These are phyloP conservation scores for Dromiciops gliroides DNA, from an alignment of 2,113 vertebrate genomes.

Conservation along the genomic window DNA sequence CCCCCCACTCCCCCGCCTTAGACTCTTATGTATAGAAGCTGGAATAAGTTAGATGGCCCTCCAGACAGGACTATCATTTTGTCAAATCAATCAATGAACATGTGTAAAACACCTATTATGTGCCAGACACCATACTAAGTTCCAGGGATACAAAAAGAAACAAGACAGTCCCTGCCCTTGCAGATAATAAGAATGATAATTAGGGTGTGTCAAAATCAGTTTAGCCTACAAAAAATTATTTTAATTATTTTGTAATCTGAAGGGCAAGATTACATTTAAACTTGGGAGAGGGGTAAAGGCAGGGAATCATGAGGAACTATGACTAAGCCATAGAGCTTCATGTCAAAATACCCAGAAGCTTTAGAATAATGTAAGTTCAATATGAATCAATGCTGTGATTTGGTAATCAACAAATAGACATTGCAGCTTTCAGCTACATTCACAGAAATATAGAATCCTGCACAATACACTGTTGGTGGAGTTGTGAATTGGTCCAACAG, in stretches of 20 bases:
- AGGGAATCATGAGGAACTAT: too few species aligned
- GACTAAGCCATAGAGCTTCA: neutral
- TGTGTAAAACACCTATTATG: neutral
- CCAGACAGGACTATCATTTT: constrained; percentile 48
- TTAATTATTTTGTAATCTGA: neutral
- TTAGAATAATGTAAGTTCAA: neutral
- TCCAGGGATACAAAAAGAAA: neutral
- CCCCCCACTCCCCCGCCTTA: too few species aligned
- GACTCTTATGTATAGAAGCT: constrained; percentile 37
- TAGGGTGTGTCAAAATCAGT: neutral
- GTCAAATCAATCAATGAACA: constrained; percentile 44
- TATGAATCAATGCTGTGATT: neutral
- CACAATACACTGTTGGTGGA: too few species aligned
- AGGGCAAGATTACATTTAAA: neutral
- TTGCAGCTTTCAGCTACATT: neutral
- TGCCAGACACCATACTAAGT: neutral
- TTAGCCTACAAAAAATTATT: neutral
- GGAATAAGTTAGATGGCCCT: constrained; percentile 51
- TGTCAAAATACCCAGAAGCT: neutral
- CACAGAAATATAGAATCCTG: neutral
- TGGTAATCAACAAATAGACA: neutral
- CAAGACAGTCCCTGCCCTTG: neutral
- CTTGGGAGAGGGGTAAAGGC: neutral
- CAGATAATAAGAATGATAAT: neutral
- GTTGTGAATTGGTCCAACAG: neutral